phyloP scores from a whole-genome alignment of 2,888 invertebrate genomes.

The Microdon myrmicae region DNA sequence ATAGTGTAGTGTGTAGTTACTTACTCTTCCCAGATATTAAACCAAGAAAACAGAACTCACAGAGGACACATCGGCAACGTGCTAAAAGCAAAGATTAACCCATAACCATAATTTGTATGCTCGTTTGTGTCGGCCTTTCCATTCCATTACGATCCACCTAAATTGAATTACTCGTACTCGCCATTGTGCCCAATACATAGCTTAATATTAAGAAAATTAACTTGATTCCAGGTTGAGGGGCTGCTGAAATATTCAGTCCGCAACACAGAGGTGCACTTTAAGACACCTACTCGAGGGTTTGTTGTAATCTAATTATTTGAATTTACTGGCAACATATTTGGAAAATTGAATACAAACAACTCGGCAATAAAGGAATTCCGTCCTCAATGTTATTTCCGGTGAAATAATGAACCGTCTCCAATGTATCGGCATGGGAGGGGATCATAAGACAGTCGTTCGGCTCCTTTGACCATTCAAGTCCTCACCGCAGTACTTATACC shows the following conservation, averaged over 20 bases:
- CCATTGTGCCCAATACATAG: conserved; percentile 4
- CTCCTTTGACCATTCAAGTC: conserved; percentile 4
- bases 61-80: too few relatives aligned
- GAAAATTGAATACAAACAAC: too few relatives aligned
- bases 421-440: conserved; percentile 1
- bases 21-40: too few relatives aligned
- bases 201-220: conserved; percentile 26
- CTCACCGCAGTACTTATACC: conserved; percentile 3
- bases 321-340: too few relatives aligned
- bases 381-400: conserved; percentile 30
- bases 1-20: too few relatives aligned
- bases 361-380: too few relatives aligned
- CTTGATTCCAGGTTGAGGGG: conserved; percentile 28
- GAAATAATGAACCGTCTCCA: conserved; percentile 18
- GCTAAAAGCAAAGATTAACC: conserved; percentile 19
- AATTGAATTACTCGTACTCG: conserved; percentile 35
- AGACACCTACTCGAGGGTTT: conserved; percentile 8
- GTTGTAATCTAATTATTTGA: too few relatives aligned
- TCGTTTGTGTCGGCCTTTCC: conserved; percentile 17
- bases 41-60: too few relatives aligned
- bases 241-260: conserved; percentile 18
- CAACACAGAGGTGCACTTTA: conserved; percentile 17
- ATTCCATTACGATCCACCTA: conserved; percentile 21
- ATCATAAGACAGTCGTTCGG: conserved; percentile 15
- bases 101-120: conserved; percentile 1